Base-by-base conservation (phyloP, 2,888 invertebrate species). In the Falcaria lacertinaria region DNA sequence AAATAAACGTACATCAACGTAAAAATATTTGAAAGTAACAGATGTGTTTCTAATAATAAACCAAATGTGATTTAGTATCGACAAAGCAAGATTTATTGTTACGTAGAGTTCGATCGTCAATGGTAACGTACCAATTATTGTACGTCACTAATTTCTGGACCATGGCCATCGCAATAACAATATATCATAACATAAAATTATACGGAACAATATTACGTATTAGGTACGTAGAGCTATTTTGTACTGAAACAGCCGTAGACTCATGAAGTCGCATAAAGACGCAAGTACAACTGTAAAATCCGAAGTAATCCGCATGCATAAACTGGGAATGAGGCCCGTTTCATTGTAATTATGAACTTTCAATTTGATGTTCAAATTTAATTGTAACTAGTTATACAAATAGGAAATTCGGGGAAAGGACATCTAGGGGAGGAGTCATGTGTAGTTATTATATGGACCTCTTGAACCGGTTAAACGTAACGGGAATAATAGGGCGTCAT, bases 141-240 rank as follows among this genome's bases (percentile, higher is more conserved):
- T 8, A 22, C 25, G 37, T 22, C 17, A 13, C 14, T 14, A 22
- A 37, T 22, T 37, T 37, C 22, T 37, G 37, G 37, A 37, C 22
- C 37, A 37, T 22, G 37, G 37, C 22, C 37, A 37, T 11, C 15
- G 22, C 22, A 22, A 37, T 37, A 37, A 37, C 22, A 37, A 13
- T 37, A 37, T 22, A 37, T 37, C 37, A 25, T 25, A 37, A 37
- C 15, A 37, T 15, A 37, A 22, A 14, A 25, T 25, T 13, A 22
- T 25, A 37, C 22, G 13, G 22, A 15, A 37, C 8, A 36, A 36
- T 13, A 36, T 19, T 13, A 36, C 35, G 22, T 22, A 22, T n/a
- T n/a, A n/a, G n/a, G n/a, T 19, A 19, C 19, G 35, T 35, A 19
- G 19, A 35, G 25, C 15, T 37, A 37, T 37, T 37, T 15, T 22